phyloP scores from a whole-genome alignment of 2,888 invertebrate genomes.

The Yponomeuta sedellus region DNA sequence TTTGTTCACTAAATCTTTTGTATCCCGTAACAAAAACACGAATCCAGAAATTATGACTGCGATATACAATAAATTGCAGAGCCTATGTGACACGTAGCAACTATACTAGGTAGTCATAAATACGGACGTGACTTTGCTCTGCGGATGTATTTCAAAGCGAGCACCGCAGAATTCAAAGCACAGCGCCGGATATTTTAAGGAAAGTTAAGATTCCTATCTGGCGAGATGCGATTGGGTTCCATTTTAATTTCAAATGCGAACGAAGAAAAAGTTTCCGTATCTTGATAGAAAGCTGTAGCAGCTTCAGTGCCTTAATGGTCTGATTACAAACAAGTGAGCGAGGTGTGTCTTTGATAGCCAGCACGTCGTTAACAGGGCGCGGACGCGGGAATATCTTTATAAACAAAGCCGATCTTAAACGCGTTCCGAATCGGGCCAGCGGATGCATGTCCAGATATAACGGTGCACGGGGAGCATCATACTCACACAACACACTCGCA shows the following conservation, averaged over 20 bases:
- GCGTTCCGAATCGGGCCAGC: slow-evolving; percentile 26
- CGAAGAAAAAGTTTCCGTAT: background rate
- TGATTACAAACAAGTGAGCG: background rate
- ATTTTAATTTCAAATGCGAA: slow-evolving; percentile 9
- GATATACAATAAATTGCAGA: slow-evolving; percentile 7
- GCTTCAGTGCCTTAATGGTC: background rate
- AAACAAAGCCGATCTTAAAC: slow-evolving; percentile 45
- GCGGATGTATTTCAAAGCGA: slow-evolving; percentile 1
- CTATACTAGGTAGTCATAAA: slow-evolving; percentile 12
- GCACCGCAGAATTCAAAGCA: background rate
- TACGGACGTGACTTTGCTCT: slow-evolving; percentile 7
- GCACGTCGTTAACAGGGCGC: background rate
- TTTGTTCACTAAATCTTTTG: background rate
- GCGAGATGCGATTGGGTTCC: background rate
- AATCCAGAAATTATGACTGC: background rate
- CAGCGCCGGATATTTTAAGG: background rate
- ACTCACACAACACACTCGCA: slow-evolving; percentile 4
- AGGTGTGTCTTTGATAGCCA: background rate
- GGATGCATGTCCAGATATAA: slow-evolving; percentile 41
- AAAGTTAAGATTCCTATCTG: slow-evolving; percentile 10
- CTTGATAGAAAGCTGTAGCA: background rate
- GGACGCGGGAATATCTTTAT: slow-evolving; percentile 40
- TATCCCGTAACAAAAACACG: background rate
- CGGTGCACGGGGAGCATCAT: slow-evolving; percentile 26
- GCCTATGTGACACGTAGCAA: background rate